These are phyloP conservation scores for Zaprionus tsacasi DNA, from an alignment of 1,140 invertebrate genomes.

Conservation along the genomic window DNA sequence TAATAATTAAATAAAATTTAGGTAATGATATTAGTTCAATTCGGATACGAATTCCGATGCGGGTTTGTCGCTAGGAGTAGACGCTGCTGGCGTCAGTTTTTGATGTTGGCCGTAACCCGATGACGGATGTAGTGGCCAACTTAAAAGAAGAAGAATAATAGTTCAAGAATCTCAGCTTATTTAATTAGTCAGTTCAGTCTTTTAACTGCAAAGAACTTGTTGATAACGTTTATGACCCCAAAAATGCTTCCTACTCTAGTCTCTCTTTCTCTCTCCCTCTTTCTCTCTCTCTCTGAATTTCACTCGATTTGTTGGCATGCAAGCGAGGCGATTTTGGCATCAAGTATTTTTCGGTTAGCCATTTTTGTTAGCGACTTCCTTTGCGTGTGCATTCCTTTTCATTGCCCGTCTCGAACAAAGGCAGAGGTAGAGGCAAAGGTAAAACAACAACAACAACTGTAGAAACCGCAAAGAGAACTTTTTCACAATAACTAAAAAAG, in stretches of 20 bases:
- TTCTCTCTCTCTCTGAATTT: not conserved
- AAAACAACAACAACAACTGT: constrained; percentile 10
- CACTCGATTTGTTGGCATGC: constrained; percentile 44
- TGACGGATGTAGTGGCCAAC: too few relatives aligned
- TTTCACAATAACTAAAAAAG: constrained; percentile 52
- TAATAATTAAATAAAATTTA: too few relatives aligned
- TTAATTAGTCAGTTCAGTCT: constrained; percentile 14
- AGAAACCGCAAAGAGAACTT: constrained; percentile 61
- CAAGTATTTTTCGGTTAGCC: constrained; percentile 36
- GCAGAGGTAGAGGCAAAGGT: constrained; percentile 9
- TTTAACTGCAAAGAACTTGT: constrained; percentile 43
- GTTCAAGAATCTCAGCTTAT: not conserved
- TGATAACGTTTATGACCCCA: constrained; percentile 45
- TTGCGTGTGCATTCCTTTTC: constrained; percentile 64
- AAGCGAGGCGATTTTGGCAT: constrained; percentile 28
- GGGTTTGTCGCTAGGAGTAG: too few relatives aligned
- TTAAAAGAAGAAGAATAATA: too few relatives aligned
- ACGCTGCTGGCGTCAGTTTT: too few relatives aligned
- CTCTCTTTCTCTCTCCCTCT: not conserved
- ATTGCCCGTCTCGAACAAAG: constrained; percentile 35
- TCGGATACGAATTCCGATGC: too few relatives aligned
- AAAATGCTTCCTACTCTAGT: constrained; percentile 2
- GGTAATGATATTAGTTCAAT: too few relatives aligned
- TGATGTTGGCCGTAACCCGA: too few relatives aligned
- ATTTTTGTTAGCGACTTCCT: constrained; percentile 63